phyloP scores from a whole-genome alignment of 2,113 vertebrate genomes.

The Oreochromis spilurus region DNA sequence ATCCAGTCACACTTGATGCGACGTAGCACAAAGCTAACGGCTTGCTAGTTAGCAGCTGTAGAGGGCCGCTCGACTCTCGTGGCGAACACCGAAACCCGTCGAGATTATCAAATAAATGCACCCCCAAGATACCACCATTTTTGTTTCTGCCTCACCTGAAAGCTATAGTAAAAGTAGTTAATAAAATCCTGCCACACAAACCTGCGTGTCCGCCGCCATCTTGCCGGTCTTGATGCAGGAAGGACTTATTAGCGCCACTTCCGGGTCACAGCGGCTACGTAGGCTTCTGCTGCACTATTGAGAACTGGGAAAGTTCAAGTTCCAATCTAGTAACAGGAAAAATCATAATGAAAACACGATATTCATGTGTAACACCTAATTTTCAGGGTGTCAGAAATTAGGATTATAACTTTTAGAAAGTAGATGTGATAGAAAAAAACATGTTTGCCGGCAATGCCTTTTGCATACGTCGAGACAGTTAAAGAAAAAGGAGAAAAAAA shows the following conservation, averaged over 20 bases:
- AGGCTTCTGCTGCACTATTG: neutral
- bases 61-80: neutral
- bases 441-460: too few relatives aligned
- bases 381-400: neutral
- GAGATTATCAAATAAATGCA: fast-evolving
- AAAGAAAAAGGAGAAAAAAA: too few relatives aligned
- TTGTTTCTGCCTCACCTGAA: fast-evolving
- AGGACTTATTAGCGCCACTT: slow-evolving; percentile 58
- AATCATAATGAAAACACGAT: neutral
- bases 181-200: slow-evolving; percentile 65
- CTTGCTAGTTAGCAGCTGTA: neutral
- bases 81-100: neutral
- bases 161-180: too few relatives aligned
- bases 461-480: too few relatives aligned
- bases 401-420: too few relatives aligned
- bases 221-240: slow-evolving; percentile 83
- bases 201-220: slow-evolving; percentile 97
- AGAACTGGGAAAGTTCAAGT: neutral
- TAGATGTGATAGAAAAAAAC: too few relatives aligned
- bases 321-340: neutral
- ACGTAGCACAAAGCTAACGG: slow-evolving; percentile 45
- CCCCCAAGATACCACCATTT: fast-evolving
- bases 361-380: neutral
- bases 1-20: neutral
- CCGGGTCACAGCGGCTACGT: slow-evolving; percentile 53